Evolutionary conservation across 2,113 vertebrate genomes (phyloP).

Genomic region (Pholis gunnellus): DNA sequence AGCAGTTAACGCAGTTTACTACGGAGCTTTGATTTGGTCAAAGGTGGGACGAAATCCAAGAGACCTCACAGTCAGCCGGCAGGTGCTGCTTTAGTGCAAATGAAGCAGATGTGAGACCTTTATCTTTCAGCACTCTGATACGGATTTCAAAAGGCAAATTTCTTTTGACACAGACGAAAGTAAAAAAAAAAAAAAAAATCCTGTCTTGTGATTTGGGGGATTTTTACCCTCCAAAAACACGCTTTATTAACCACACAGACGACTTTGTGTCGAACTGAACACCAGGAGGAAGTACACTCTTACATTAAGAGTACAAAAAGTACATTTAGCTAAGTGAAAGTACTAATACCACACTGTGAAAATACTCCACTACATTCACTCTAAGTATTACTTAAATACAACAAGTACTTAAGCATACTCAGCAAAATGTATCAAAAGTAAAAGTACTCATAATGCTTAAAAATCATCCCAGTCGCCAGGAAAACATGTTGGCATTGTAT

Average conservation of each 20-base stretch:
- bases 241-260: background rate
- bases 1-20: constrained; percentile 58
- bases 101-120: constrained; percentile 61
- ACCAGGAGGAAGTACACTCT: background rate
- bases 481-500: no score
- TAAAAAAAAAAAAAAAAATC: background rate
- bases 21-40: constrained; percentile 56
- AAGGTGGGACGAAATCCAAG: constrained; percentile 3
- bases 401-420: no score
- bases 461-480: no score
- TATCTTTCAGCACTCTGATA: constrained; percentile 21
- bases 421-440: no score
- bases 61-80: constrained; percentile 41
- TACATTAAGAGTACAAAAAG: background rate
- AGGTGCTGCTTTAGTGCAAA: constrained; percentile 66
- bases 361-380: no score
- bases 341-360: background rate
- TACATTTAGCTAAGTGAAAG: background rate
- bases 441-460: no score
- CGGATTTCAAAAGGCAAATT: constrained; percentile 2
- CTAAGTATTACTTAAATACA: no score
- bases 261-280: background rate
- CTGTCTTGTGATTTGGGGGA: background rate
- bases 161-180: background rate
- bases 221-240: background rate